Evolutionary conservation across 1,140 invertebrate genomes (phyloP).

Genomic region (Lepidotrigona ventralis): DNA sequence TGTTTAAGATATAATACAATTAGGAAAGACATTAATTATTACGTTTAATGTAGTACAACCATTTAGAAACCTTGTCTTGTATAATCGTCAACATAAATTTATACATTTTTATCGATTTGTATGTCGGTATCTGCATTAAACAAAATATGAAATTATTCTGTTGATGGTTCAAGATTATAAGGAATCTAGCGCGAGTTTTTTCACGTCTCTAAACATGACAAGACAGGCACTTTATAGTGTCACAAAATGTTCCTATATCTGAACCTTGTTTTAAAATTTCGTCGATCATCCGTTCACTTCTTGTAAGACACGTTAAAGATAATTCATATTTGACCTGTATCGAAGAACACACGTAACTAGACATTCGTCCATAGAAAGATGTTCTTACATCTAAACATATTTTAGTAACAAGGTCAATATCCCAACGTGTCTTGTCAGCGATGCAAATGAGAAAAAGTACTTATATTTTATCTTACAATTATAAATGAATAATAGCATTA

Average conservation of each 20-base stretch:
- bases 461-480: conserved; percentile 51
- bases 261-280: conserved; percentile 77
- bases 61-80: conserved; percentile 64
- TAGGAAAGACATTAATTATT: conserved; percentile 69
- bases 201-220: conserved; percentile 76
- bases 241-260: conserved; percentile 76
- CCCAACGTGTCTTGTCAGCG: conserved; percentile 53
- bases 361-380: conserved; percentile 67
- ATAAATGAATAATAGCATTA: conserved; percentile 46
- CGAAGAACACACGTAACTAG: conserved; percentile 69
- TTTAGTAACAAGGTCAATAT: conserved; percentile 54
- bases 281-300: conserved; percentile 62
- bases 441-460: conserved; percentile 61
- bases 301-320: conserved; percentile 66
- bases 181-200: conserved; percentile 71
- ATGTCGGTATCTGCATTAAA: conserved; percentile 38
- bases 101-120: conserved; percentile 42
- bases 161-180: conserved; percentile 68
- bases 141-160: conserved; percentile 56
- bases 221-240: conserved; percentile 80
- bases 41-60: conserved; percentile 64
- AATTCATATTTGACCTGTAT: conserved; percentile 67
- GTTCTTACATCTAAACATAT: conserved; percentile 64
- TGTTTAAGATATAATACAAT: conserved; percentile 69
- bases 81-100: conserved; percentile 56